A percentile compares a stretch with the other conserved stretches of the same genome.
Conservation (phyloP, 2,113 vertebrate species). For the Cynopterus brachyotis region DNA sequence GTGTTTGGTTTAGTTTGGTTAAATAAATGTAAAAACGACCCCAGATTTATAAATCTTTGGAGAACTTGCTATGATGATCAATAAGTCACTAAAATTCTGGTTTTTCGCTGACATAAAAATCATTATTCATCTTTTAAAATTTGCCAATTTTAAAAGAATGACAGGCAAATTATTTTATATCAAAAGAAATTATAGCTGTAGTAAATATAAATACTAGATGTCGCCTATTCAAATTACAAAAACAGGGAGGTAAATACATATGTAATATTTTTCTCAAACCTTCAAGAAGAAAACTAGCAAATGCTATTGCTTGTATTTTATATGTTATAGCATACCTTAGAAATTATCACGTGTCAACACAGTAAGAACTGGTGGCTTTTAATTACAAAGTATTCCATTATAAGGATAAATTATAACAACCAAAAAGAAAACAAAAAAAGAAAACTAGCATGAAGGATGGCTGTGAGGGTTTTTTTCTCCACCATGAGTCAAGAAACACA, state of each 20-base stretch:
- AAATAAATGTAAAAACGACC: neutral
- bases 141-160: neutral
- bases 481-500: neutral
- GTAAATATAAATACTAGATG: neutral
- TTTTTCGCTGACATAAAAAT: neutral
- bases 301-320: neutral
- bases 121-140: neutral
- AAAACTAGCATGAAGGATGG: neutral
- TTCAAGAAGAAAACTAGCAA: neutral
- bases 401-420: neutral
- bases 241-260: neutral
- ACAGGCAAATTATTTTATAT: neutral
- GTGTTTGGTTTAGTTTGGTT: neutral
- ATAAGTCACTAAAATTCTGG: neutral
- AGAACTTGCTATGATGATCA: neutral
- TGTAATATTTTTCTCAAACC: neutral
- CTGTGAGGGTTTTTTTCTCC: neutral
- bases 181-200: neutral
- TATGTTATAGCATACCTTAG: neutral
- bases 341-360: neutral
- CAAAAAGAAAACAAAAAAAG: neutral
- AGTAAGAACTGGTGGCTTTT: neutral
- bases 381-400: neutral
- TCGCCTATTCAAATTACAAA: neutral
- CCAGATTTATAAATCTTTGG: neutral